phyloP scores from a whole-genome alignment of 1,140 invertebrate genomes.

The Mizuhopecten yessoensis region DNA sequence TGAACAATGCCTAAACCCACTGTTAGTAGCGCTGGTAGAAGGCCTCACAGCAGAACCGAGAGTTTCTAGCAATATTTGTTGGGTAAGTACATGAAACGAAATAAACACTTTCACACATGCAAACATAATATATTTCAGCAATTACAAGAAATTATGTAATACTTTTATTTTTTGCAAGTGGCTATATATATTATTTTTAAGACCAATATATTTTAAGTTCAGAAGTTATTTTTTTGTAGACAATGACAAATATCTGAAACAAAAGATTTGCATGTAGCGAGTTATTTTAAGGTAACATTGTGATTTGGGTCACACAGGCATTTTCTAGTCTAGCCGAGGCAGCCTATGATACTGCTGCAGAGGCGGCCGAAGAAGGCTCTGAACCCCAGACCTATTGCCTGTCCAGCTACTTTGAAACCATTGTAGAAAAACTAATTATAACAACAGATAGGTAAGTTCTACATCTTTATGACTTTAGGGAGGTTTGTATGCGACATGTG shows the following conservation, averaged over 20 bases:
- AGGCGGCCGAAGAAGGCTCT: constrained; percentile 86
- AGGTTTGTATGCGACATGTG: too few relatives aligned
- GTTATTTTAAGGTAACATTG: too few relatives aligned
- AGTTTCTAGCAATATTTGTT: constrained; percentile 99
- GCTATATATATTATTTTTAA: too few relatives aligned
- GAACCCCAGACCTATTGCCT: constrained; percentile 97
- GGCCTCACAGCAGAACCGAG: constrained; percentile 94
- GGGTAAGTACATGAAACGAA: constrained; percentile 85
- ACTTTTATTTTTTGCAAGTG: too few relatives aligned
- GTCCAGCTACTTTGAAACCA: constrained; percentile 96
- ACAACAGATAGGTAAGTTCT: constrained; percentile 93
- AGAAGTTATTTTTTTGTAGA: too few relatives aligned
- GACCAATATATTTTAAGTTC: too few relatives aligned
- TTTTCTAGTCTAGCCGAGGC: constrained; percentile 99
- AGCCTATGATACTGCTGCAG: constrained; percentile 91
- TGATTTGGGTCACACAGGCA: constrained; percentile 85
- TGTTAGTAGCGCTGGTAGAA: constrained; percentile 94
- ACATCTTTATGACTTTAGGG: not conserved
- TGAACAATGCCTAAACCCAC: constrained; percentile 88
- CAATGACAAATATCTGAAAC: too few relatives aligned
- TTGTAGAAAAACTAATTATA: constrained; percentile 94
- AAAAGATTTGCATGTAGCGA: too few relatives aligned
- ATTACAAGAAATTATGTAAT: too few relatives aligned
- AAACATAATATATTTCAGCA: too few relatives aligned
- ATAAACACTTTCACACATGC: too few relatives aligned